Percentiles rank a stretch among this genome's conserved stretches.
These are phyloP conservation scores for Leptinotarsa juncta DNA, from an alignment of 2,888 invertebrate species.

Conservation along the genomic window DNA sequence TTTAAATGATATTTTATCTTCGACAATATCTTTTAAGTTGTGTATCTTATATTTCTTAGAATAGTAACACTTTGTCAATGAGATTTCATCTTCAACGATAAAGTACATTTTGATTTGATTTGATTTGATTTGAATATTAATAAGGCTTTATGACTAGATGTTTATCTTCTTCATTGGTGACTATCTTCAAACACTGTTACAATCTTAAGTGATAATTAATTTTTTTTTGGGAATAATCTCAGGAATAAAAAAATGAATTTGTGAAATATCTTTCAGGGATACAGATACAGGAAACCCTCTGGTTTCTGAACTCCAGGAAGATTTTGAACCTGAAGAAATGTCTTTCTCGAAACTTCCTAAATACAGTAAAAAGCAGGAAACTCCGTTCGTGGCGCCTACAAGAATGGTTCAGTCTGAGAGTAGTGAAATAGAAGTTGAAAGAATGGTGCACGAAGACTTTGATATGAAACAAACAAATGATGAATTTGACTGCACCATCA, in stretches of 20 bases:
- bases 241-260: not conserved
- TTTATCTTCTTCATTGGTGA: no score
- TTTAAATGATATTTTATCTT: no score
- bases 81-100: no score
- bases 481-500: constrained; percentile 65
- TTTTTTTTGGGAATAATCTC: no score
- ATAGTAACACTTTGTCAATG: no score
- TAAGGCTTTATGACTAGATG: no score
- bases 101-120: no score
- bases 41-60: no score
- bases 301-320: constrained; percentile 87
- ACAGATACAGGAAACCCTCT: constrained; percentile 80
- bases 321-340: constrained; percentile 77
- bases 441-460: constrained; percentile 58
- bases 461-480: constrained; percentile 66
- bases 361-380: constrained; percentile 60
- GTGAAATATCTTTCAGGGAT: constrained; percentile 68
- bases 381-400: constrained; percentile 37
- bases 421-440: constrained; percentile 57
- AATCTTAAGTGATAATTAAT: no score
- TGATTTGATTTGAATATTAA: no score
- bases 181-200: no score
- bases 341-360: constrained; percentile 56
- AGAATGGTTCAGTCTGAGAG: constrained; percentile 48
- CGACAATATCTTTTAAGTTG: no score